phyloP scores from a whole-genome alignment of 2,888 invertebrate species.

The Allophyes oxyacanthae region DNA sequence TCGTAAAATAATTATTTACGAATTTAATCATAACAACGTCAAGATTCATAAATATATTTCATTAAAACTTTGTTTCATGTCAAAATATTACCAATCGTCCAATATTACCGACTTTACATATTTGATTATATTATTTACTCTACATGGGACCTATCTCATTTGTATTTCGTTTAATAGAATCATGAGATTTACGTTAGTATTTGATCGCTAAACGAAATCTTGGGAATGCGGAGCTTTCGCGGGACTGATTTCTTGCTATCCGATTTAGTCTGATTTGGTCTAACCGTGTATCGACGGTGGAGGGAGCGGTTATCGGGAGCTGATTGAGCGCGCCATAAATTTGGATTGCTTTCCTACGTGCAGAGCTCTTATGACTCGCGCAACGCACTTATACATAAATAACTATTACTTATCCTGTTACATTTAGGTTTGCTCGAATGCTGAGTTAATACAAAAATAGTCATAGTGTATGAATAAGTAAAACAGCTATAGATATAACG shows the following conservation, averaged over 20 bases:
- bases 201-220: constrained; percentile 52
- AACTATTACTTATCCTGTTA: constrained; percentile 22
- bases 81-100: too few species aligned
- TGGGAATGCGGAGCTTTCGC: constrained; percentile 40
- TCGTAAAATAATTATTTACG: too few species aligned
- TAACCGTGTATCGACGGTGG: constrained; percentile 61
- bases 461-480: constrained; percentile 31
- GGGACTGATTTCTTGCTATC: constrained; percentile 62
- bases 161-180: constrained; percentile 26
- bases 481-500: constrained; percentile 26
- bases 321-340: constrained; percentile 79
- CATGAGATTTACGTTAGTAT: constrained; percentile 20
- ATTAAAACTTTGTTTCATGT: too few species aligned
- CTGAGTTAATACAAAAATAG: constrained; percentile 2
- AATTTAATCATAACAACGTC: too few species aligned
- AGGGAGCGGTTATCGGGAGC: constrained; percentile 68
- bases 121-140: constrained; percentile 7
- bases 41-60: too few species aligned
- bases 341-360: constrained; percentile 72
- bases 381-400: constrained; percentile 38
- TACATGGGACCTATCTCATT: constrained; percentile 5
- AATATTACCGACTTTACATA: not conserved
- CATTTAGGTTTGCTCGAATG: constrained; percentile 6
- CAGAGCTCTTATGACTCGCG: constrained; percentile 51
- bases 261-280: constrained; percentile 48